Conservation (phyloP, 2,113 vertebrate genomes). For the Anseranas semipalmata region DNA sequence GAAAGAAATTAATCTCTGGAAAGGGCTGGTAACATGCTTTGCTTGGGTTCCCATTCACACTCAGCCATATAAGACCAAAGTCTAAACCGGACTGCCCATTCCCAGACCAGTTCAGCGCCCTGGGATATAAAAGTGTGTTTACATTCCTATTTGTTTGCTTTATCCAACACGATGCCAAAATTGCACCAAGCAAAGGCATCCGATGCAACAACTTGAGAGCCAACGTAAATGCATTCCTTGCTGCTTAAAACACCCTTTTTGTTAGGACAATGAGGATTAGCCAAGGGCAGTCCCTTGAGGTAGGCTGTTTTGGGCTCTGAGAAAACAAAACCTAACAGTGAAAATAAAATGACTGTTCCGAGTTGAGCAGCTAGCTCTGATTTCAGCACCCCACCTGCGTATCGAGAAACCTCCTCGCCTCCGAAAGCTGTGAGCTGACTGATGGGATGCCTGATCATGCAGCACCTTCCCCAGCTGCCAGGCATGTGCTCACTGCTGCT, state of each 20-base stretch:
- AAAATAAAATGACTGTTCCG: neutral
- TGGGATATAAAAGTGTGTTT: neutral
- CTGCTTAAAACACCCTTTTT: constrained; percentile 5
- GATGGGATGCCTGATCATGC: neutral
- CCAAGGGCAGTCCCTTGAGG: neutral
- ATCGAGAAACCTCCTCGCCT: neutral
- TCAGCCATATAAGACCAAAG: constrained; percentile 50
- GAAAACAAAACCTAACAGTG: neutral
- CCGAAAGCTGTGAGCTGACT: neutral
- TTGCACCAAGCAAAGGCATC: constrained; percentile 8
- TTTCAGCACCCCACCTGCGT: neutral
- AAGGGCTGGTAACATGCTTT: neutral
- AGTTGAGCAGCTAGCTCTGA: fast-evolving
- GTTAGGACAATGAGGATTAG: neutral
- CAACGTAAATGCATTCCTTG: constrained; percentile 38
- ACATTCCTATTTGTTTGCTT: constrained; percentile 4
- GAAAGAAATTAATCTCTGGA: neutral
- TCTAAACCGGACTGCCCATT: neutral
- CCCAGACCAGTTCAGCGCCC: neutral
- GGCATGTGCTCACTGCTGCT: neutral
- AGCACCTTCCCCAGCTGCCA: neutral
- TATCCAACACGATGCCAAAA: constrained; percentile 1
- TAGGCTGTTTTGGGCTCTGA: neutral
- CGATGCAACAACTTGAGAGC: neutral
- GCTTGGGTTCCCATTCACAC: neutral